These are phyloP conservation scores for Burhinus bistriatus DNA, from an alignment of 2,113 vertebrate species.

Conservation along the genomic window DNA sequence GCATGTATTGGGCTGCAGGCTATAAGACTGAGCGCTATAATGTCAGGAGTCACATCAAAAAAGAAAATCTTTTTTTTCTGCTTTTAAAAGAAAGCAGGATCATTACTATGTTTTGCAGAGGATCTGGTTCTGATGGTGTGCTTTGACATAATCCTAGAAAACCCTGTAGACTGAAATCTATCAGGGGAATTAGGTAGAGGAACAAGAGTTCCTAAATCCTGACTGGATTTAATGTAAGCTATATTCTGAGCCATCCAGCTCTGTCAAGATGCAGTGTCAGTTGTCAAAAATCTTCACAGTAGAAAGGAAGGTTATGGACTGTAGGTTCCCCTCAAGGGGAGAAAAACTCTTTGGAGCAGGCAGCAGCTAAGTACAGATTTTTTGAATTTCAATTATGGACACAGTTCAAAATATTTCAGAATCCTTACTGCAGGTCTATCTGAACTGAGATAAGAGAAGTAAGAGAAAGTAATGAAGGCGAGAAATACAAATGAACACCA, in stretches of 20 bases:
- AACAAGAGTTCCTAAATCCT: background rate
- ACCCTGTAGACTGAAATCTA: background rate
- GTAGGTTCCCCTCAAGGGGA: background rate
- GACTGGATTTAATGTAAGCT: background rate
- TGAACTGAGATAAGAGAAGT: background rate
- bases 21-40: background rate
- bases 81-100: background rate
- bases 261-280: background rate
- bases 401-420: background rate
- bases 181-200: background rate
- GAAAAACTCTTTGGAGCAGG: background rate
- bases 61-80: background rate
- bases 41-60: background rate
- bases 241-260: background rate
- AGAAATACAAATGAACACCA: background rate
- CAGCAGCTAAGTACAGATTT: background rate
- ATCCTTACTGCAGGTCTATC: background rate
- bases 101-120: background rate
- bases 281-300: background rate
- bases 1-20: background rate
- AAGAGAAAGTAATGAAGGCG: background rate
- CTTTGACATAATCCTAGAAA: background rate
- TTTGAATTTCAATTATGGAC: background rate
- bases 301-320: background rate
- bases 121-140: background rate